These are phyloP conservation scores for Otolemur crassicaudatus DNA, from an alignment of 2,797 vertebrate genomes.

Conservation along the genomic window DNA sequence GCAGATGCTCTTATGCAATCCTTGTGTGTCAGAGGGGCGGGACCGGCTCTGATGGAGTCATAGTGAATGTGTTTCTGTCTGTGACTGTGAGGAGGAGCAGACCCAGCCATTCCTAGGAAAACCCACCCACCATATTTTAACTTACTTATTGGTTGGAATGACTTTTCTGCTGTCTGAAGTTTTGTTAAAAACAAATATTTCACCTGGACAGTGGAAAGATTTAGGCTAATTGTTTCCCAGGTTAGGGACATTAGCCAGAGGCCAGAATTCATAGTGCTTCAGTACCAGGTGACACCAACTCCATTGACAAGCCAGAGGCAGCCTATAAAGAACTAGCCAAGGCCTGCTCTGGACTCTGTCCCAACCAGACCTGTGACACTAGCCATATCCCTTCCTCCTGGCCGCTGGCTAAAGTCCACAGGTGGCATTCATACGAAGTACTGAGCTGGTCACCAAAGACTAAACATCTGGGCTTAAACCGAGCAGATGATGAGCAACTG, in stretches of 20 bases:
- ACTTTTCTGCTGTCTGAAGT: not conserved
- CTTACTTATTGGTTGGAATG: not conserved
- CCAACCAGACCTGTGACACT: not conserved
- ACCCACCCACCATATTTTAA: not conserved
- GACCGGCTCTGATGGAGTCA: not conserved
- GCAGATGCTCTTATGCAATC: not conserved
- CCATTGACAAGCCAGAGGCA: not conserved
- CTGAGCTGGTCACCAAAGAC: not conserved
- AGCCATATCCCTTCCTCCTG: not conserved
- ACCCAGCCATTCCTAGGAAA: not conserved
- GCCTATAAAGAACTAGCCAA: not conserved
- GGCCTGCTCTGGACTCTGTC: not conserved
- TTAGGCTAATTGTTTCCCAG: not conserved
- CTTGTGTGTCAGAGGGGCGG: not conserved
- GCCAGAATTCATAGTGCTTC: not conserved
- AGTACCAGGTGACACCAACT: not conserved
- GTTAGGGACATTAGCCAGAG: not conserved
- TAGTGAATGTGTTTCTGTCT: not conserved
- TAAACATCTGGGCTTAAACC: not conserved
- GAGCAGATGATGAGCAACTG: not conserved
- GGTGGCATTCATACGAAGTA: not conserved
- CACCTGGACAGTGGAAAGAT: not conserved
- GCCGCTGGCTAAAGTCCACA: not conserved
- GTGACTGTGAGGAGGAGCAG: not conserved
- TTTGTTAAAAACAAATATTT: conserved; percentile 28